These are phyloP conservation scores for Kuschelorhynchus macadamiae DNA, from an alignment of 2,888 invertebrate genomes.

Conservation along the genomic window DNA sequence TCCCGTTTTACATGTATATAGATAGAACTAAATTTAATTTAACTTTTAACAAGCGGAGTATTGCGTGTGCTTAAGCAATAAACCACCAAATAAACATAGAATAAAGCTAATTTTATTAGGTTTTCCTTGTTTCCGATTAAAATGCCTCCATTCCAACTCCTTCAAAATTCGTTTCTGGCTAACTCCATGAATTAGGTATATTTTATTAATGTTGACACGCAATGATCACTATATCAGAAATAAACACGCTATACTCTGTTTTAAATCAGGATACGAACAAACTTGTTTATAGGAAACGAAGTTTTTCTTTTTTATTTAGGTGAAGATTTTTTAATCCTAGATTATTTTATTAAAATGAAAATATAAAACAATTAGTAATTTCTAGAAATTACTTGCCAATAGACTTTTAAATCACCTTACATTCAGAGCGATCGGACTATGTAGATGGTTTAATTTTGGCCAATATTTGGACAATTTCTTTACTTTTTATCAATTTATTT, in stretches of 20 bases:
- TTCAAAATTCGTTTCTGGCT: constrained; percentile 54
- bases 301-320: background rate
- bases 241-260: constrained; percentile 28
- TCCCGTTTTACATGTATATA: constrained; percentile 12
- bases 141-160: constrained; percentile 56
- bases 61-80: constrained; percentile 53
- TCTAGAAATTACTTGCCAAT: too few species aligned
- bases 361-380: too few species aligned
- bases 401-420: too few species aligned
- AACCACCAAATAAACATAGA: constrained; percentile 52
- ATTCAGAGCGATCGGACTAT: too few species aligned
- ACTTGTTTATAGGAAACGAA: constrained; percentile 15
- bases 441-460: too few species aligned
- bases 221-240: constrained; percentile 40
- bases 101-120: constrained; percentile 58
- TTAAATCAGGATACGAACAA: constrained; percentile 27
- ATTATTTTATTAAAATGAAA: too few species aligned
- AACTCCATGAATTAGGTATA: constrained; percentile 54
- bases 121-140: constrained; percentile 58
- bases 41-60: constrained; percentile 57
- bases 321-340: too few species aligned
- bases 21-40: constrained; percentile 53
- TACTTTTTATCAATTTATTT: too few species aligned
- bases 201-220: constrained; percentile 55
- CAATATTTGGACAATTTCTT: too few species aligned